Base-by-base conservation (phyloP, 1,140 invertebrate species). In the Hesperophylax magnus region DNA sequence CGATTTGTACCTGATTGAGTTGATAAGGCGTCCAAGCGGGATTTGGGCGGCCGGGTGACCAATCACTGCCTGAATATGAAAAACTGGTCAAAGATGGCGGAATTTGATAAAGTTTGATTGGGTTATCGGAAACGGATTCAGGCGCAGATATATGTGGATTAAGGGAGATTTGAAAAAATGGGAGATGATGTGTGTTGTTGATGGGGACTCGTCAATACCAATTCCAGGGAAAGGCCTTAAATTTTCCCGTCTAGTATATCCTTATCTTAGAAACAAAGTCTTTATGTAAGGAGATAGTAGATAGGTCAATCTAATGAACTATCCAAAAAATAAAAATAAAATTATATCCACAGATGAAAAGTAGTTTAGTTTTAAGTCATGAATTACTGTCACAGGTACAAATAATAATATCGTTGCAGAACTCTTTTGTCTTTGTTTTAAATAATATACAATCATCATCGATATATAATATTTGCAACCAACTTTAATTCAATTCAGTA, bases 1-100 rank as follows among this genome's bases (percentile, higher is more conserved):
- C 69, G 69, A 74, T 79, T 80, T 75, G 81, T 82, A 82, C 81
- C 81, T 82, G 78, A 80, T 75, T 61, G 72, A 74, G 61, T 76
- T 65, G 81, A 82, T 82, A 82, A 82, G 77, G 74, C 58, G 22
- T 31, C 78, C 24, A 56, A 34, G 20, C 71, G 72, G 74, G 79
- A 77, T 77, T 81, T 77, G 79, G 52, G 34, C 75, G 71, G 53
- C 75, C 81, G 78, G 52, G 18, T 61, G 56, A 47, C 76, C 82
- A 78, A 81, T 83, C 77, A 79, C 75, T 47, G 34, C 60, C 75
- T 8, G 75, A 77, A 77, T 79, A 79, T 79, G 60, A 83, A 80
- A 76, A 58, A 56, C 39, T 52, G 69, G 69, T 22, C 39, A 77
- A 80, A 82, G 61, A 80, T 82, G 81, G 67, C 24, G 71, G 27